Evolutionary conservation across 2,797 vertebrate species (phyloP), one percentile per base, ranked within the genome.

Genomic region (Myoxocephalus aenaeus): DNA sequence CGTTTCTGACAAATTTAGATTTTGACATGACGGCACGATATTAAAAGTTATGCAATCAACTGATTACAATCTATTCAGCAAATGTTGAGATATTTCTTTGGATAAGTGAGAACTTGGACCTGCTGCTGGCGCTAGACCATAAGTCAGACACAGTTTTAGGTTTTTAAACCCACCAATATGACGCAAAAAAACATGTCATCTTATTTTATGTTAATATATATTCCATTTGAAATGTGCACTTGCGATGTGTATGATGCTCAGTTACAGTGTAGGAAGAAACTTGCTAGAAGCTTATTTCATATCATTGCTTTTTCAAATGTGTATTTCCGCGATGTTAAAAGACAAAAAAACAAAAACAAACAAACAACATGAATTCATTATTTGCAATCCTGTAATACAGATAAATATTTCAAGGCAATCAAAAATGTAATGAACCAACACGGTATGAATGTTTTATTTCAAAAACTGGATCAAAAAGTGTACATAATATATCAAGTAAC

Each of bases 401-500:
- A 65, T 76, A 9, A 72, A 77, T 70, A 69, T 70, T 80, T 77
- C 10, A 86, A 56, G 5, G 3, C 25, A 10, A 61, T 75, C 22
- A 83, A 79, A 70, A 84, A 73, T 32, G 17, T 3, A 66, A 38
- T 25, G 7, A 73, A 48, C 34, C 62, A 44, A 32, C 48, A 22
- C 2, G 18, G 46, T 77, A 72, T 87, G 62, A 86, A 71, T 73
- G 74, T 89, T 92, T 92, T 93, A 92, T 92, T 92, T 91, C 27
- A 87, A 89, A 92, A 89, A 85, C 68, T 81, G 70, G 34, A 86
- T 82, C 58, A 79, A 84, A 66, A 84, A 74, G 83, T 65, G 50
- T 46, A 88, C 73, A 77, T 68, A 63, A 80, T 65, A 75, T 44
- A 62, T 64, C 46, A 83, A 68, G 70, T 88, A 71, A 82, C 70